phyloP scores from a whole-genome alignment of 2,113 vertebrate species.

The Pachypanchax playfairii region DNA sequence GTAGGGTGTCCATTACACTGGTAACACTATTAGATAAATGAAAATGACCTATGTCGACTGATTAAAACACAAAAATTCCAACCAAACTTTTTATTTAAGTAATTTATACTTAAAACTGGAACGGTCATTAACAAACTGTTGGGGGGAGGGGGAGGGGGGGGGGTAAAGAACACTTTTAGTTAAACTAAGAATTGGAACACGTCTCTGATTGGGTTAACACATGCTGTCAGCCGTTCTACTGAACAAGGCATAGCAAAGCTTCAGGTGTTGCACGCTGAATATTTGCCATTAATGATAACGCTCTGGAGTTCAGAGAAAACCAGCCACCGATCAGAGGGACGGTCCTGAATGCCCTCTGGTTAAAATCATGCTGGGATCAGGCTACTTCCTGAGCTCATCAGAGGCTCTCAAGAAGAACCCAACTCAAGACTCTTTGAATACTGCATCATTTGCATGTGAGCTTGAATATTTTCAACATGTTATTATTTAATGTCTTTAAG shows the following conservation, averaged over 20 bases:
- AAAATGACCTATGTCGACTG: constrained; percentile 43
- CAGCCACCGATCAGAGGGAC: constrained; percentile 54
- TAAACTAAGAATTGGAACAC: constrained; percentile 40
- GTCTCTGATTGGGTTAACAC: constrained; percentile 54
- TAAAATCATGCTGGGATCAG: constrained; percentile 59
- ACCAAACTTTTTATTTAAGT: constrained; percentile 49
- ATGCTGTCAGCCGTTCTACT: constrained; percentile 45
- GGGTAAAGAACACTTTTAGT: constrained; percentile 36
- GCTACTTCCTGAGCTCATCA: constrained; percentile 21
- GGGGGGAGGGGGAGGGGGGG: constrained; percentile 48
- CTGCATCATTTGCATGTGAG: constrained; percentile 46
- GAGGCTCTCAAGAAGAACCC: constrained; percentile 37
- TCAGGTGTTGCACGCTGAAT: constrained; percentile 36
- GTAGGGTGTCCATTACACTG: constrained; percentile 58
- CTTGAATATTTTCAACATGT: constrained; percentile 41
- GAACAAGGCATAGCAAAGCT: constrained; percentile 56
- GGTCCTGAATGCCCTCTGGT: constrained; percentile 40
- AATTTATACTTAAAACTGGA: constrained; percentile 46
- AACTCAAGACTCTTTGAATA: constrained; percentile 58
- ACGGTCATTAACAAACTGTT: constrained; percentile 53
- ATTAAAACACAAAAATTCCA: constrained; percentile 53
- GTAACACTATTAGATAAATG: constrained; percentile 66
- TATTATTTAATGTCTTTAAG: constrained; percentile 98
- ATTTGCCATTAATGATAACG: constrained; percentile 52
- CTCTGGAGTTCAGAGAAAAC: constrained; percentile 50